Evolutionary conservation across 2,113 vertebrate genomes (phyloP).

Genomic region (Aphelocoma coerulescens): DNA sequence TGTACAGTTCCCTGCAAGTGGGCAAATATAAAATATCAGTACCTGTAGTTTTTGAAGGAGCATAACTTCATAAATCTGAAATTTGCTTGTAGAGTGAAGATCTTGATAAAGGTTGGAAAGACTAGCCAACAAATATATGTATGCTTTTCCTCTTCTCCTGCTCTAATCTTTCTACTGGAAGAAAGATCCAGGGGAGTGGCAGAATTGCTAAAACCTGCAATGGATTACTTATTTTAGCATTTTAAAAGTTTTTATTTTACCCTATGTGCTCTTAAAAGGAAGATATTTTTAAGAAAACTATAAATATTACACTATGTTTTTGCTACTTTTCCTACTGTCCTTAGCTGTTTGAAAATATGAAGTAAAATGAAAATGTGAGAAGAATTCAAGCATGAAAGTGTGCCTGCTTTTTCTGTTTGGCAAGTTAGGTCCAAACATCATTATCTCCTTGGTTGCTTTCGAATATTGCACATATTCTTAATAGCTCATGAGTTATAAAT

Average conservation of each 20-base stretch:
- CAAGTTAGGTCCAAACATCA: neutral
- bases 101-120: neutral
- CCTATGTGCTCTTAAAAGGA: neutral
- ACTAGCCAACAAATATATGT: neutral
- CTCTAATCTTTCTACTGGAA: neutral
- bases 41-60: neutral
- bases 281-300: neutral
- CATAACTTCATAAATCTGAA: slow-evolving; percentile 5
- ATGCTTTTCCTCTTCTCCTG: neutral
- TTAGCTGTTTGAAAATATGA: neutral
- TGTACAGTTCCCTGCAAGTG: neutral
- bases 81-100: neutral
- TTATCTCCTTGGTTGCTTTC: neutral
- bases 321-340: neutral
- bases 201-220: neutral
- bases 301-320: neutral
- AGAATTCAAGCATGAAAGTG: neutral
- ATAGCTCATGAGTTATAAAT: neutral
- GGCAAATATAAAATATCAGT: neutral
- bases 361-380: neutral
- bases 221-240: neutral
- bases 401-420: neutral
- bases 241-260: neutral
- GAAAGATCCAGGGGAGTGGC: neutral
- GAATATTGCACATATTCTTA: neutral